Conservation (phyloP, 2,888 invertebrate species). For the Orchestes rusci region DNA sequence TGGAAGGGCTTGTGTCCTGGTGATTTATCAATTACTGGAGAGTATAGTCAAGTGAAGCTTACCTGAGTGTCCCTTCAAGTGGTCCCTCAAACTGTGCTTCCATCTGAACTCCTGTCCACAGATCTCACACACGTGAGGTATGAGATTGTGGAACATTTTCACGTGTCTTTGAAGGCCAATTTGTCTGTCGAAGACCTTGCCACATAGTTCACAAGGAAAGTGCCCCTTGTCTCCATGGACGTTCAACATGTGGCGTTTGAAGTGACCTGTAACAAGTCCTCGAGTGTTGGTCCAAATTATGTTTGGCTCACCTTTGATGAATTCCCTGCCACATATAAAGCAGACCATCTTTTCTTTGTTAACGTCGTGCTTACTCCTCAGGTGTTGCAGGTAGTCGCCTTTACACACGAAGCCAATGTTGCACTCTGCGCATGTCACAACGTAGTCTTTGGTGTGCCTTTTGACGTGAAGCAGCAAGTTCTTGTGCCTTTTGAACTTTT, state of each 20-base stretch:
- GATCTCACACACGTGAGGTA: conserved; percentile 40
- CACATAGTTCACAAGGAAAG: conserved; percentile 28
- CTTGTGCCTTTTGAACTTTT: conserved; percentile 42
- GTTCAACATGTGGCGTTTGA: conserved; percentile 14
- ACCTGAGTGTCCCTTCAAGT: conserved; percentile 35
- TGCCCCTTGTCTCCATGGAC: conserved; percentile 14
- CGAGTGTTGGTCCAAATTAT: background rate
- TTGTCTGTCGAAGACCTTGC: conserved; percentile 28
- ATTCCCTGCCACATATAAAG: conserved; percentile 50
- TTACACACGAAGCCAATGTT: conserved; percentile 32
- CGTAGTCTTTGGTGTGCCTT: conserved; percentile 49
- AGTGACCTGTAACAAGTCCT: conserved; percentile 6
- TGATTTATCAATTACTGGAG: too few relatives aligned
- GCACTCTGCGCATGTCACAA: conserved; percentile 44
- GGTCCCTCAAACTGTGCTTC: conserved; percentile 30
- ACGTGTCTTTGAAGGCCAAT: conserved; percentile 13
- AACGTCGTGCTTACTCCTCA: conserved; percentile 15
- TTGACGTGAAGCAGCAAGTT: conserved; percentile 46
- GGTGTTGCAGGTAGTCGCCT: conserved; percentile 33
- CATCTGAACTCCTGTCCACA: conserved; percentile 48
- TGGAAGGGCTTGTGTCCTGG: conserved; percentile 29
- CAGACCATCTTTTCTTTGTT: conserved; percentile 37
- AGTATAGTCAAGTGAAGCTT: too few relatives aligned
- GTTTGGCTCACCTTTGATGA: conserved; percentile 31
- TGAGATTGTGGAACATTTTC: conserved; percentile 11